phyloP scores from a whole-genome alignment of 2,888 invertebrate genomes.

The Nomada flava region DNA sequence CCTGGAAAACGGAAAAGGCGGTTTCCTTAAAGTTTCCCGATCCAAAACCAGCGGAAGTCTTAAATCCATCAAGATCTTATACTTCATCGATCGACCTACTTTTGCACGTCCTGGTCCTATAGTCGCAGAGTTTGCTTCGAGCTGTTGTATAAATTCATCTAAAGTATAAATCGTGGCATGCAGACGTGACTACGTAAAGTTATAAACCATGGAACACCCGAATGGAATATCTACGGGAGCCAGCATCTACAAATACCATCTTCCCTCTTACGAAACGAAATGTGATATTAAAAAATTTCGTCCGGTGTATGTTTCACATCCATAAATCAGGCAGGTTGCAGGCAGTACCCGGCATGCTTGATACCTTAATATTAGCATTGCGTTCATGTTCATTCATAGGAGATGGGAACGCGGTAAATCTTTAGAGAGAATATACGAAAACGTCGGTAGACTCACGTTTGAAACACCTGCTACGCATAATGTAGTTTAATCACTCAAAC shows the following conservation, averaged over 20 bases:
- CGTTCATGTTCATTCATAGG: too few species aligned
- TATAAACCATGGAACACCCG: not conserved
- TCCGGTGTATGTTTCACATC: not conserved
- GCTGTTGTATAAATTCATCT: constrained; percentile 28
- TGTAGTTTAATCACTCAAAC: not conserved
- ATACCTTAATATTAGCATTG: not conserved
- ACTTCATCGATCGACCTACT: constrained; percentile 36
- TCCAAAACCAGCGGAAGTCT: constrained; percentile 15
- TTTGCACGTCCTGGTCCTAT: constrained; percentile 9
- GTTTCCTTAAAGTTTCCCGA: not conserved
- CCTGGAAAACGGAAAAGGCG: not conserved
- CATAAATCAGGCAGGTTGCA: not conserved
- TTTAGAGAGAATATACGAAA: not conserved
- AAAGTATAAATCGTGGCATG: constrained; percentile 10
- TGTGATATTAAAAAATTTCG: not conserved
- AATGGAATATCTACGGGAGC: too few species aligned
- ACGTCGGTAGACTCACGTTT: not conserved
- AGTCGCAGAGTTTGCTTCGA: constrained; percentile 18
- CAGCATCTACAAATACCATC: not conserved
- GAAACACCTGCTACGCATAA: not conserved
- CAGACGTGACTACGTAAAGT: not conserved
- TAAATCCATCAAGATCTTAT: constrained; percentile 35
- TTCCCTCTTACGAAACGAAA: not conserved
- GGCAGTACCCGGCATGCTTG: not conserved
- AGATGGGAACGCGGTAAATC: not conserved